phyloP scores from a whole-genome alignment of 1,140 invertebrate species.

The Trichomalopsis sarcophagae region DNA sequence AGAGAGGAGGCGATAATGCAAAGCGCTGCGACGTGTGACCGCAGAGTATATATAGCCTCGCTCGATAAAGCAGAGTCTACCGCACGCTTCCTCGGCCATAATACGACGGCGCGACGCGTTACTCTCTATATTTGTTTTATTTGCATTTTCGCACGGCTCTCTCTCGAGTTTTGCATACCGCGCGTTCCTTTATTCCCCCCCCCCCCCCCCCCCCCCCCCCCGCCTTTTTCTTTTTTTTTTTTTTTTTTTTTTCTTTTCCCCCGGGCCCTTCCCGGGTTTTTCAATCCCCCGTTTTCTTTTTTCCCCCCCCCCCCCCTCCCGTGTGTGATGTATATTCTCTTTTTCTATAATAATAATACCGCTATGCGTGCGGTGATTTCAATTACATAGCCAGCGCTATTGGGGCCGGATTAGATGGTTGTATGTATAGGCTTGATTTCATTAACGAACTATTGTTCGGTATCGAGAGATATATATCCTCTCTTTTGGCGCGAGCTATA shows the following conservation, averaged over 20 bases:
- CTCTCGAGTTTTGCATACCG: conserved; percentile 18
- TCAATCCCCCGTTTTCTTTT: too few relatives aligned
- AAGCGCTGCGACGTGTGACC: neutral
- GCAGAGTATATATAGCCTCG: neutral
- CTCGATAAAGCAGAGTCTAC: conserved; percentile 28
- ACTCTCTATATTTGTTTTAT: neutral
- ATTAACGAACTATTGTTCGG: neutral
- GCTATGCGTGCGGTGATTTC: too few relatives aligned
- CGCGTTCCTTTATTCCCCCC: neutral
- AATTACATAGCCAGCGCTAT: too few relatives aligned
- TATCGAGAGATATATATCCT: neutral
- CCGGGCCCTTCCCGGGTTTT: too few relatives aligned
- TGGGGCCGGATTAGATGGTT: neutral
- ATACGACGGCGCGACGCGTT: neutral
- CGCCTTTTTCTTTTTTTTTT: too few relatives aligned
- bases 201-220: too few relatives aligned
- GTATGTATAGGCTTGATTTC: neutral
- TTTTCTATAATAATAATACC: too few relatives aligned
- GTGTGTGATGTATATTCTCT: too few relatives aligned
- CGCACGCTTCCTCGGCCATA: neutral
- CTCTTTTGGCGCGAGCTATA: too few relatives aligned
- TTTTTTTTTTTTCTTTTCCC: too few relatives aligned
- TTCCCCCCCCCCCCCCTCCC: neutral
- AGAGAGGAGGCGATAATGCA: conserved; percentile 1
- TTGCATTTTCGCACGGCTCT: conserved; percentile 16